Evolutionary conservation across 1,140 invertebrate genomes (phyloP), one percentile per base, ranked within the genome.

Genomic region (Drosophila seguyi): DNA sequence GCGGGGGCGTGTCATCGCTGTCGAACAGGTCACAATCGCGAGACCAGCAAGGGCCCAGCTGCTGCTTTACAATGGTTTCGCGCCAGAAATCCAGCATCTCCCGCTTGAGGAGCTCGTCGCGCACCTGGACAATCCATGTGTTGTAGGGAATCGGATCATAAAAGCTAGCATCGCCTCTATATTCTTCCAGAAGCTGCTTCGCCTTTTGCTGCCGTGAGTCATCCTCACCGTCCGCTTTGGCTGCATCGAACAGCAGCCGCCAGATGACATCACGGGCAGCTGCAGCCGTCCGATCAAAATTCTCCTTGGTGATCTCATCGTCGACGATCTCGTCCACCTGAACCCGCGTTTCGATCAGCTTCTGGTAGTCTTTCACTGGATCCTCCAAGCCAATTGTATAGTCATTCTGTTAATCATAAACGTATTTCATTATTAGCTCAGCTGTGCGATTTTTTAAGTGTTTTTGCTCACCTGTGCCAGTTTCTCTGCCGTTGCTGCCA

Each of bases 1-100:
- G 16, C 3, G 86, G 78, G 0, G 80, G 75, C 39, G 76, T 79
- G 14, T 92, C 87, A 3, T 78, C 71, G 10, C 65, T 31, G 29
- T 92, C 91, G 42, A 91, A 91, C 3, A 75, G 57, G 72, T 92
- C 91, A 7, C 81, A 90, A 31, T 92, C 91, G 1, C 79, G 77
- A 0, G 84, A 84, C 84, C 87, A 92, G 39, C 91, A 90, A 0
- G 88, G 79, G 11, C 91, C 91, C 29, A 92, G 25, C 44, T 86
- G 75, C 6, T 73, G 75, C 42, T 74, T 62, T 0, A 92, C 91
- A 14, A 92, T 47, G 7, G 57, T 57, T 1, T 92, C 60, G 1
- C 78, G 69, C 91, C 91, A 92, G 41, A 92, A 92, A 13, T 87
- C 78, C 4, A 92, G 16, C 13, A 81, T 50, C 2, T 92, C 34